Conservation (phyloP, 2,888 invertebrate species). For the Caenorhabditis drosophilae region DNA sequence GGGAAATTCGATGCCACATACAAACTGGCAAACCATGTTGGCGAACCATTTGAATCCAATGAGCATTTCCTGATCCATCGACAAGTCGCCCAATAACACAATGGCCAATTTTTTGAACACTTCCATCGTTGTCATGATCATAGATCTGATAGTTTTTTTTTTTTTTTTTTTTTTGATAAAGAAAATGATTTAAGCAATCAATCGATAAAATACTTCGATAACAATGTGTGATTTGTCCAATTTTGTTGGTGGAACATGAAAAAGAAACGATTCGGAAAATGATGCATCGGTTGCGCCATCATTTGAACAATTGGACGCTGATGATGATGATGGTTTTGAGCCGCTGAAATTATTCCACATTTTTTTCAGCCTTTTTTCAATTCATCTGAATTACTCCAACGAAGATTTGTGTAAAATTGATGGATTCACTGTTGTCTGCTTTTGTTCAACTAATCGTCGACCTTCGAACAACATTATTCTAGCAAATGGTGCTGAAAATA, state of each 20-base stretch:
- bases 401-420: conserved; percentile 44
- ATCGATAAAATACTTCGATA: conserved; percentile 64
- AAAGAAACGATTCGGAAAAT: conserved; percentile 62
- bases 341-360: conserved; percentile 42
- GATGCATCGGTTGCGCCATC: conserved; percentile 52
- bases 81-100: conserved; percentile 60
- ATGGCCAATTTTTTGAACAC: conserved; percentile 53
- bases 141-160: conserved; percentile 41
- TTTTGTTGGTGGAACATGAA: conserved; percentile 55
- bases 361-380: too few relatives aligned
- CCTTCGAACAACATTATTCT: conserved; percentile 64
- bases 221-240: conserved; percentile 57
- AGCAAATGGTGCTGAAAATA: conserved; percentile 55
- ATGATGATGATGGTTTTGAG: conserved; percentile 52
- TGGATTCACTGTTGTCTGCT: conserved; percentile 59
- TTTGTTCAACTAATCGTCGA: conserved; percentile 60
- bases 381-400: conserved; percentile 33
- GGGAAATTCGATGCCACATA: conserved; percentile 59
- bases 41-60: conserved; percentile 67
- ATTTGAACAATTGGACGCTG: conserved; percentile 49
- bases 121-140: conserved; percentile 43
- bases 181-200: neutral
- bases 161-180: neutral
- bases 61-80: conserved; percentile 55
- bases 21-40: conserved; percentile 62